A percentile compares a stretch with the other conserved stretches of the same genome.
Evolutionary conservation across 1,140 invertebrate species (phyloP).

Genomic region (Chymomyza costata): DNA sequence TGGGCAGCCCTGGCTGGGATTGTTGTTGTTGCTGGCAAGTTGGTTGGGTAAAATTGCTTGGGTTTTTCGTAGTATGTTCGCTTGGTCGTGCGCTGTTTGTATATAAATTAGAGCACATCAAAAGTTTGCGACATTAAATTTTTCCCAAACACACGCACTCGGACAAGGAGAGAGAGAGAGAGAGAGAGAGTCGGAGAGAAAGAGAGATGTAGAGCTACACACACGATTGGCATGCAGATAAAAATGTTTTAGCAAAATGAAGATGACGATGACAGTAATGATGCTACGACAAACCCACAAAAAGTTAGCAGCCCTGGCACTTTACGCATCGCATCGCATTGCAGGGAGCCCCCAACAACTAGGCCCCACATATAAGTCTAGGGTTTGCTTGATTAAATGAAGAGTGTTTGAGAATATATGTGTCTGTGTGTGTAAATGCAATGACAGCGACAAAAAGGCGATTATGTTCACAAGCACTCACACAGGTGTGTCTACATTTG

Average conservation of each 20-base stretch:
- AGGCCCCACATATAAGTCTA: slow-evolving; percentile 15
- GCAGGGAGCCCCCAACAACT: slow-evolving; percentile 1
- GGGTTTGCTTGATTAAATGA: slow-evolving; percentile 56
- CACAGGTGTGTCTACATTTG: too few relatives aligned
- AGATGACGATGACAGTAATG: slow-evolving; percentile 33
- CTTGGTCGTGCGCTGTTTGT: slow-evolving; percentile 34
- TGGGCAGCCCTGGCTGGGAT: too few relatives aligned
- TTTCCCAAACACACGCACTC: slow-evolving; percentile 2
- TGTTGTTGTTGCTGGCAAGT: too few relatives aligned
- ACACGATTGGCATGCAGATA: slow-evolving; percentile 44
- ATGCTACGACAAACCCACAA: slow-evolving; percentile 6
- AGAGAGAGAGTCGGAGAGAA: too few relatives aligned
- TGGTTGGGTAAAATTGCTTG: slow-evolving; percentile 4
- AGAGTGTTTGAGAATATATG: slow-evolving; percentile 16
- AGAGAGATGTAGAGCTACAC: slow-evolving; percentile 15
- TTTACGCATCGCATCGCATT: slow-evolving; percentile 11
- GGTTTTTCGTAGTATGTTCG: slow-evolving; percentile 11
- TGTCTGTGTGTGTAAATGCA: slow-evolving; percentile 52
- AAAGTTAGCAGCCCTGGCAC: too few relatives aligned
- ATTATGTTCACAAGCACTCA: slow-evolving; percentile 32
- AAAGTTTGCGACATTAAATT: slow-evolving; percentile 62
- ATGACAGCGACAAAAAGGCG: slow-evolving; percentile 50
- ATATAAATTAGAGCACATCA: slow-evolving; percentile 64
- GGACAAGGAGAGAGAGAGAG: too few relatives aligned
- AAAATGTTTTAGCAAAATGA: slow-evolving; percentile 61